A percentile compares a stretch with the other conserved stretches of the same genome.
Conservation (phyloP, 30 jellyfish, hydroid and myxozoan species). For the Haliclystus octoradiatus region DNA sequence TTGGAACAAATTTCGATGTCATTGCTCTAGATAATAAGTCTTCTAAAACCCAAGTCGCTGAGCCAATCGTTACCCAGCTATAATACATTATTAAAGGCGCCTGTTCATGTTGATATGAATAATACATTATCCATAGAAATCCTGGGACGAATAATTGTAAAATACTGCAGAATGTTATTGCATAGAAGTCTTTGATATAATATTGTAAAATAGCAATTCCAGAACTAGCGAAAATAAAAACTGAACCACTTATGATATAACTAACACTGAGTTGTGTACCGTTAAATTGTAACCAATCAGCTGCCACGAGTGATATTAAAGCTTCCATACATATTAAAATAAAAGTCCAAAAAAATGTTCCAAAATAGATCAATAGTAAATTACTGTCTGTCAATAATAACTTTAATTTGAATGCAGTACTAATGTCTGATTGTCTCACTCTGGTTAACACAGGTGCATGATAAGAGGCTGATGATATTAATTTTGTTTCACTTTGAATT, state of each 20-base stretch:
- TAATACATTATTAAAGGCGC: neutral
- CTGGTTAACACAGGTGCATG: too few species aligned
- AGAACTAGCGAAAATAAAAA: too few species aligned
- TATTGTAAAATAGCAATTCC: neutral
- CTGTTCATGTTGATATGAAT: too few species aligned
- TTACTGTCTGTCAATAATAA: neutral
- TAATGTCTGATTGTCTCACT: neutral
- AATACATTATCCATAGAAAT: too few species aligned
- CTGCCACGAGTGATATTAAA: neutral
- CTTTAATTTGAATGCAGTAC: neutral
- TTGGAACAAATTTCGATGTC: neutral
- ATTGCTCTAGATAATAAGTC: neutral
- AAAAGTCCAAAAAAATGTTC: neutral
- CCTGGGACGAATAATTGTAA: neutral
- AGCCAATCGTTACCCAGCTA: neutral
- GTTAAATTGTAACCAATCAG: neutral
- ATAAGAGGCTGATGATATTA: neutral
- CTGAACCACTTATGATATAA: neutral
- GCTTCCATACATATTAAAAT: neutral
- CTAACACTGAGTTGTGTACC: neutral
- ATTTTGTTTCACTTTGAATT: neutral
- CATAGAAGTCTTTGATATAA: neutral
- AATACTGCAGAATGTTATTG: neutral
- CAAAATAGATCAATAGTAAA: neutral
- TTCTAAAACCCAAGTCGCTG: neutral